Base-by-base conservation (phyloP, 2,888 invertebrate genomes). In the Chrysodeixis includens region DNA sequence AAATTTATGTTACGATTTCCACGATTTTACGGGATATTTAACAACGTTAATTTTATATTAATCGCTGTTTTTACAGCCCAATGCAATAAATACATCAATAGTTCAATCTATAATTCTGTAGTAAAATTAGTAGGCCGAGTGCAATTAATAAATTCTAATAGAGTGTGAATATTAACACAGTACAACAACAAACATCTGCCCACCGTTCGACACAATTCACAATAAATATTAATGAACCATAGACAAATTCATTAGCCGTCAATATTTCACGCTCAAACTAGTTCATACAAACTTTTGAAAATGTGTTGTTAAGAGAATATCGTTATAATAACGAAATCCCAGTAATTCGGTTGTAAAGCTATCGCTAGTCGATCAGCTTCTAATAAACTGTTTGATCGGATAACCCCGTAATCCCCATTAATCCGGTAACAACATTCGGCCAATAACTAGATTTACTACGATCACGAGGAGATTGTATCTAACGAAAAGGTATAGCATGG, bases 381-480 rank as follows among this genome's bases (percentile, higher is more conserved):
- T 67, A 77, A 66, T 76, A 69, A 76, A 76, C 69, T 66, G 70
- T 64, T 63, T 49, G 58, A 55, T 35, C 32, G 62, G 61, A 76
- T 79, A 65, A 76, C 54, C 76, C 53, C 30, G 56, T 77, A 75
- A 74, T 78, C 79, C 54, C 58, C 58, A 73, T 62, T 76, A 76
- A 79, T 79, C 73, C 64, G 46, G 49, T 61, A 69, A 77, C 66
- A 58, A 62, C 62, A 26, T 49, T 22, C 30, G 56, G 32, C 53
- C 55, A 58, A 65, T 65, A 69, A 76, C 64, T 49, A 26, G 65
- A 66, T 69, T 66, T 69, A 59, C 32, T 62, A 46, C 18, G 65
- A 59, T 44, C 55, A 59, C 58, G 55, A 53, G 52, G 46, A 32
- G 58, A 30, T 56, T 16, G 22, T 51, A n/a, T 32, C 56, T 49